Conservation (phyloP, 2,113 vertebrate genomes). For the Vombatus ursinus region DNA sequence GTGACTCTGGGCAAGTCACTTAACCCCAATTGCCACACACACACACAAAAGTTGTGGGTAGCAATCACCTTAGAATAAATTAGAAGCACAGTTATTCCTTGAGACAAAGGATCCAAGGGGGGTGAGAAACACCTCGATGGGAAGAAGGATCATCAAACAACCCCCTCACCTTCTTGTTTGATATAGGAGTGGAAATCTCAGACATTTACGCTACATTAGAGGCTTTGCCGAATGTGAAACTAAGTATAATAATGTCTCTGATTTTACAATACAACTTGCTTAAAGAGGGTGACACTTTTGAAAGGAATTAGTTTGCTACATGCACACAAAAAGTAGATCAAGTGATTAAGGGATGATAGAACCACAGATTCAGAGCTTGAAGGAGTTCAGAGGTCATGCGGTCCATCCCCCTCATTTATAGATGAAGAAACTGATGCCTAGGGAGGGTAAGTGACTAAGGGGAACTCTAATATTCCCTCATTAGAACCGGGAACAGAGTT, state of each 20-base stretch:
- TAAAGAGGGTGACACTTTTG: neutral
- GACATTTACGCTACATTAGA: no score
- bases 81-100: neutral
- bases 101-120: no score
- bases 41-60: neutral
- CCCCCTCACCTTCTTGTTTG: neutral
- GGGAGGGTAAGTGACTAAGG: neutral
- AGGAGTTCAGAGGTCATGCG: neutral
- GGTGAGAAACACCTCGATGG: neutral
- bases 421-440: neutral
- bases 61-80: neutral
- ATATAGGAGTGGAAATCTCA: neutral
- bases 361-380: neutral
- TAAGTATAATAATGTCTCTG: neutral
- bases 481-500: neutral
- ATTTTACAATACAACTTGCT: neutral
- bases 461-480: neutral
- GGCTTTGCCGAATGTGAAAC: neutral
- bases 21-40: no score
- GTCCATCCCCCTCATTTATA: neutral
- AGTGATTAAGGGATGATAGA: neutral
- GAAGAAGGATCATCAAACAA: neutral
- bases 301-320: neutral
- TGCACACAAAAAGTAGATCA: neutral
- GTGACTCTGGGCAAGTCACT: no score